Conservation (phyloP, 1,140 invertebrate species). For the Drosophila ironensis region DNA sequence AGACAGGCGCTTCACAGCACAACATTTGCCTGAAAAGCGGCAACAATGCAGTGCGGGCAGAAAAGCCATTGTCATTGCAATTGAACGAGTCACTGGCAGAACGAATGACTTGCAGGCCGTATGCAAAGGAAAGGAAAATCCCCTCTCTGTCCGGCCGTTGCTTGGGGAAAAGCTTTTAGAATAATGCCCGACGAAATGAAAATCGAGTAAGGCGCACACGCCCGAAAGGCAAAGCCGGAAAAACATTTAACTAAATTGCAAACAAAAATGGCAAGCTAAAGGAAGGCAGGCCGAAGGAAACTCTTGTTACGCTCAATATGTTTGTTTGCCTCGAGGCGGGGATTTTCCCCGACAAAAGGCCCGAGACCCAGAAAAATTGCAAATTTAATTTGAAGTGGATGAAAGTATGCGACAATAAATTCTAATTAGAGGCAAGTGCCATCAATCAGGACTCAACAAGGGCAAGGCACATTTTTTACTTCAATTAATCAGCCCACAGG, state of each 20-base stretch:
- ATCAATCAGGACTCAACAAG: conserved; percentile 52
- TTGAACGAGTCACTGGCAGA: conserved; percentile 49
- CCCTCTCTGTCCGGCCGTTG: conserved; percentile 13
- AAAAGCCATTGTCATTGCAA: conserved; percentile 60
- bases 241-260: conserved; percentile 63
- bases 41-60: conserved; percentile 35
- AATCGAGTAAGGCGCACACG: conserved; percentile 30
- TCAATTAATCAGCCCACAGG: conserved; percentile 58
- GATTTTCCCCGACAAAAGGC: neutral
- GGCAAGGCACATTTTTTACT: conserved; percentile 53
- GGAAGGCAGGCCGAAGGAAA: neutral
- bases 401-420: conserved; percentile 57
- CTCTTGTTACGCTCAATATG: conserved; percentile 44
- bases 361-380: conserved; percentile 8
- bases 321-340: conserved; percentile 15
- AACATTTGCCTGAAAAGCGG: conserved; percentile 53
- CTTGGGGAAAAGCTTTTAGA: conserved; percentile 53
- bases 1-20: conserved; percentile 67
- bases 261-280: conserved; percentile 27
- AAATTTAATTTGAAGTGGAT: conserved; percentile 54
- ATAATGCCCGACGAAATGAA: conserved; percentile 48
- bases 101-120: conserved; percentile 31
- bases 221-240: conserved; percentile 35
- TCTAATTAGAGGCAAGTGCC: conserved; percentile 68
- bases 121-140: conserved; percentile 35